Evolutionary conservation across 2,797 vertebrate species (phyloP), one percentile per base, ranked within the genome.

Genomic region (Oceanodroma leucorhoa): DNA sequence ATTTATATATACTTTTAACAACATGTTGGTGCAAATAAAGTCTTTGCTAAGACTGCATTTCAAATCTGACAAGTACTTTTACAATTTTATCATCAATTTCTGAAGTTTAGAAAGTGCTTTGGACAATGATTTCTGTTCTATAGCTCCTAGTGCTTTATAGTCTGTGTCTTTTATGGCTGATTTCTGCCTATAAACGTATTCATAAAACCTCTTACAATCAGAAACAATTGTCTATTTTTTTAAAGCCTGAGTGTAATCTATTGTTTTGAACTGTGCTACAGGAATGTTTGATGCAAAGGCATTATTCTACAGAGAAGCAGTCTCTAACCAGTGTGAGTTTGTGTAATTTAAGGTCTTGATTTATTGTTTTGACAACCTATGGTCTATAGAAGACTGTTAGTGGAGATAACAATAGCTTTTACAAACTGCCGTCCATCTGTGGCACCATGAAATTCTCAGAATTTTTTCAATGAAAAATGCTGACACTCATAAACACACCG

Each of bases 101-200:
- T 84, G 64, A 89, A 94, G 90, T 96, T 95, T 83, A 93, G 89
- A 91, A 95, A 93, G 72, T 89, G 36, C 66, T 91, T 87, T 89
- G 95, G 86, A 96, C 83, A 87, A 75, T 94, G 91, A 92, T 94
- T 95, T 90, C 90, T 95, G 30, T 96, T 95, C 81, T 93, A 11
- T 87, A 83, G 75, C 78, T 95, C 65, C 75, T n/a, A 24, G 40
- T 87, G 73, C 77, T 94, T 96, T 96, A 95, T 89, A 92, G 90
- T 45, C 80, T 89, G 57, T 94, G 77, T 95, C 95, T 94, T 95
- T 94, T 96, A 94, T 93, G 85, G 83, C 50, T 80, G 81, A 96
- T 95, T 90, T 90, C 94, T 94, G 57, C 88, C 91, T 89, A 94
- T 96, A 95, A 97, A 95, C 86, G 71, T 94, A 96, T 93, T 96